Conservation (phyloP, 64 coral and sea anemone species). For the Hydrozoanthus tunicans region DNA sequence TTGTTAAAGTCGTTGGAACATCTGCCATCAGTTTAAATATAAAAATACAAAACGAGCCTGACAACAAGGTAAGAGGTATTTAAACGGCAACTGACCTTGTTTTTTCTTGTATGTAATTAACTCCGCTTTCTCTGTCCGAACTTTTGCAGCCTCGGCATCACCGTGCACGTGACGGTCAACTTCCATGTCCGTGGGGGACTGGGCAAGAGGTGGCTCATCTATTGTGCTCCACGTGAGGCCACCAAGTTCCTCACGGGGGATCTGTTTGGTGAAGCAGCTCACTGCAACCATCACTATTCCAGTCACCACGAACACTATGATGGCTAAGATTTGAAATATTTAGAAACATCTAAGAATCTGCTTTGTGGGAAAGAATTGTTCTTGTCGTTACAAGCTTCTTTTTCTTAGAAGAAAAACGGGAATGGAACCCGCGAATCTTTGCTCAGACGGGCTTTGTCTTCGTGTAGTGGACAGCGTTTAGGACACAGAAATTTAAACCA, state of each 20-base stretch:
- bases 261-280: slow-evolving; percentile 74
- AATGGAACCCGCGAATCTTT: too few species aligned
- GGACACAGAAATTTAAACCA: too few species aligned
- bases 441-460: too few species aligned
- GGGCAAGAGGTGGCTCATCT: slow-evolving; percentile 69
- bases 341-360: neutral
- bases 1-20: too few species aligned
- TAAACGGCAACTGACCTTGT: neutral
- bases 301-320: slow-evolving; percentile 83
- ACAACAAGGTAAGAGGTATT: too few species aligned
- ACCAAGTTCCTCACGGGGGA: slow-evolving; percentile 87
- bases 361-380: neutral
- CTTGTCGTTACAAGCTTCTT: too few species aligned
- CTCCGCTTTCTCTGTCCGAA: neutral
- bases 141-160: slow-evolving; percentile 29
- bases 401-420: too few species aligned
- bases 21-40: too few species aligned
- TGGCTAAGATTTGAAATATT: slow-evolving; percentile 37
- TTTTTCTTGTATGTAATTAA: neutral
- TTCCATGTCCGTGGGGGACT: slow-evolving; percentile 11
- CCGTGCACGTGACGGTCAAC: neutral
- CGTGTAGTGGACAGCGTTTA: too few species aligned
- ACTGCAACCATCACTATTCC: slow-evolving; percentile 80
- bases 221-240: slow-evolving; percentile 92
- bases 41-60: too few species aligned